Conservation (phyloP, 2,888 invertebrate species). For the Yponomeuta evonymella region DNA sequence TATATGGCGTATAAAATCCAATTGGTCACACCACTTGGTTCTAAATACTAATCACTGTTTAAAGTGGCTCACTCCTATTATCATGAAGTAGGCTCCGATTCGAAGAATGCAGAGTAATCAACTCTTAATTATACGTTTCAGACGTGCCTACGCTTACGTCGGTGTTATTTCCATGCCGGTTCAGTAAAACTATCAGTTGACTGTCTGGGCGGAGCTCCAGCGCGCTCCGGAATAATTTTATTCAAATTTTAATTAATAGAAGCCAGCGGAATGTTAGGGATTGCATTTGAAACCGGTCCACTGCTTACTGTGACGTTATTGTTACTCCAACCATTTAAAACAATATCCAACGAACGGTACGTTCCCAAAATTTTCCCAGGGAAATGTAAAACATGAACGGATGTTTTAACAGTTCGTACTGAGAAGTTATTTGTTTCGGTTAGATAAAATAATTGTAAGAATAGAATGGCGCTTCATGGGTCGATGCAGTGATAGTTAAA, state of each 20-base stretch:
- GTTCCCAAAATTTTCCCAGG: too few relatives aligned
- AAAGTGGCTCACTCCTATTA: slow-evolving; percentile 28
- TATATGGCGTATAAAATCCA: slow-evolving; percentile 28
- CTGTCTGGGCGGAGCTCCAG: background rate
- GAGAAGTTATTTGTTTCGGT: too few relatives aligned
- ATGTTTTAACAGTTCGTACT: too few relatives aligned
- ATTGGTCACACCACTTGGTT: slow-evolving; percentile 23
- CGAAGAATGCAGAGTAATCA: slow-evolving; percentile 35
- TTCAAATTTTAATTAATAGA: slow-evolving; percentile 4
- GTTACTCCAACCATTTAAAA: background rate
- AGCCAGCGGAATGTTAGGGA: background rate
- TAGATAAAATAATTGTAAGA: too few relatives aligned
- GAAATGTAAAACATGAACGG: too few relatives aligned
- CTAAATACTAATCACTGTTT: slow-evolving; percentile 29
- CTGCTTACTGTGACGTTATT: background rate
- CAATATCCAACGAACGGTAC: too few relatives aligned
- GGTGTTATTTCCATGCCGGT: slow-evolving; percentile 22
- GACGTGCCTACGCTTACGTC: slow-evolving; percentile 14
- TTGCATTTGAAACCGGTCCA: background rate
- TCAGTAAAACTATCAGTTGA: slow-evolving; percentile 30
- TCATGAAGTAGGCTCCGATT: slow-evolving; percentile 32
- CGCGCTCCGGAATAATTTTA: background rate
- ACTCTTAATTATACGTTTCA: slow-evolving; percentile 38
- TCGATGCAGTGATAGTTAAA: too few relatives aligned
- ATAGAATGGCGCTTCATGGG: too few relatives aligned